Evolutionary conservation across 2,888 invertebrate species (phyloP), one percentile per base, ranked within the genome.

Genomic region (Odiellus spinosus): DNA sequence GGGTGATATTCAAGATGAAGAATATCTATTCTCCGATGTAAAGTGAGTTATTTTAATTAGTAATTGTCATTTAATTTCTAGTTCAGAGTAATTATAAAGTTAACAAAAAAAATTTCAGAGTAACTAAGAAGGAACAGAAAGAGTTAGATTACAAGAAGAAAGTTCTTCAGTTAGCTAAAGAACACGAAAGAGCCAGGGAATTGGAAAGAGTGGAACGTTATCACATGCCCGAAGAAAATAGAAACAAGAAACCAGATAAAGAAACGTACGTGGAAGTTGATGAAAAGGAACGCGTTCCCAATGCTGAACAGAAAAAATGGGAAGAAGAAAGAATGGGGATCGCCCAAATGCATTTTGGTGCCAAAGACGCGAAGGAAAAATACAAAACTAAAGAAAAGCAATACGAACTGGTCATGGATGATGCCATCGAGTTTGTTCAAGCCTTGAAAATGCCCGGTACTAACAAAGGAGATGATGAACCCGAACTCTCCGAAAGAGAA

Each of bases 391-490:
- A 26, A 26, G 82, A 57, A 42, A 54, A 56, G 40, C 85, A 93
- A 56, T 96, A 96, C 70, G 93, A 96, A 53, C 71, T 93, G 26
- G 69, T 96, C 32, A 67, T 98, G 55, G 93, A 95, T 63, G 95
- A 96, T 66, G 87, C 95, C 67, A 93, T 99, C 60, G 91, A 96
- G 63, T 99, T 98, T 64, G 85, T 98, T 52, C 90, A 96, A 57
- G 65, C 70, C 1, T 56, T 72, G 20, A 66, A 66, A 52, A 67
- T 71, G 64, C 67, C 70, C 3, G 73, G 72, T 15, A 60, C 61
- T n/a, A 61, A 62, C 40, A 59, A 54, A 18, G 52, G 53, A n/a
- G 46, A 55, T 58, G 71, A 75, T 56, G 73, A 77, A 58, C 69
- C 73, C 4, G 71, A 76, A 60, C 62, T 81, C 46, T 75, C 78